Evolutionary conservation across 2,113 vertebrate genomes (phyloP).

Genomic region (Limanda limanda): DNA sequence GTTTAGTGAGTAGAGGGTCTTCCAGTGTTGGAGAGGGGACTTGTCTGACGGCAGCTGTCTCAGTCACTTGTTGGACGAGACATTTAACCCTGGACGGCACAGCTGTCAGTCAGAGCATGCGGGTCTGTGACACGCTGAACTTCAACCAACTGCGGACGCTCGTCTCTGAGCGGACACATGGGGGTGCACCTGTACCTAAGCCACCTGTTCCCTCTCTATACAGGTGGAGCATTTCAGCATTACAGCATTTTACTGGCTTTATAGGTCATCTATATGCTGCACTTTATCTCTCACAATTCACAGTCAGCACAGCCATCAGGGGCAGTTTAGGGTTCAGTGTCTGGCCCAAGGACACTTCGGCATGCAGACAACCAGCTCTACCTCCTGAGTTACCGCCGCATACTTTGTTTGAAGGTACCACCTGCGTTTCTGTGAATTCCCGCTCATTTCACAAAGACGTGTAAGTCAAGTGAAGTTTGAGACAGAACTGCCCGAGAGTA

Average conservation of each 20-base stretch:
- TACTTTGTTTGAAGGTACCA: not conserved
- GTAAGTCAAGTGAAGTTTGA: constrained; percentile 4
- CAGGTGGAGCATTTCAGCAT: too few relatives aligned
- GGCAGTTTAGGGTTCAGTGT: not conserved
- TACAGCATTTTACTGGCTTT: too few relatives aligned
- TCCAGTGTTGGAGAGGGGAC: constrained; percentile 40
- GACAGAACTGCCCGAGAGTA: not conserved
- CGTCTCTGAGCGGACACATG: constrained; percentile 41
- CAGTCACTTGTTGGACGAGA: constrained; percentile 66
- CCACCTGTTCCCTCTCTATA: constrained; percentile 45
- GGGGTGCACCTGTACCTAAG: constrained; percentile 53
- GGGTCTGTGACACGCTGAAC: constrained; percentile 48
- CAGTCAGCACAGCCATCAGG: too few relatives aligned
- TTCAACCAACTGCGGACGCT: constrained; percentile 60
- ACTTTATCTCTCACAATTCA: too few relatives aligned
- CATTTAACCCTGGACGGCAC: constrained; percentile 59
- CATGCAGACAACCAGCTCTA: not conserved
- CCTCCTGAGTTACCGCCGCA: not conserved
- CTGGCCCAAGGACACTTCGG: not conserved
- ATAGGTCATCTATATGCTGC: too few relatives aligned
- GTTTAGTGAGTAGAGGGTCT: constrained; percentile 43
- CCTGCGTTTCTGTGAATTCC: not conserved
- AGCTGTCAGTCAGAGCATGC: constrained; percentile 69
- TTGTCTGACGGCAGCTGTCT: constrained; percentile 76
- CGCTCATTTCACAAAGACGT: constrained; percentile 8